Evolutionary conservation across 2,888 invertebrate species (phyloP).

Genomic region (Petrolisthes cinctipes): DNA sequence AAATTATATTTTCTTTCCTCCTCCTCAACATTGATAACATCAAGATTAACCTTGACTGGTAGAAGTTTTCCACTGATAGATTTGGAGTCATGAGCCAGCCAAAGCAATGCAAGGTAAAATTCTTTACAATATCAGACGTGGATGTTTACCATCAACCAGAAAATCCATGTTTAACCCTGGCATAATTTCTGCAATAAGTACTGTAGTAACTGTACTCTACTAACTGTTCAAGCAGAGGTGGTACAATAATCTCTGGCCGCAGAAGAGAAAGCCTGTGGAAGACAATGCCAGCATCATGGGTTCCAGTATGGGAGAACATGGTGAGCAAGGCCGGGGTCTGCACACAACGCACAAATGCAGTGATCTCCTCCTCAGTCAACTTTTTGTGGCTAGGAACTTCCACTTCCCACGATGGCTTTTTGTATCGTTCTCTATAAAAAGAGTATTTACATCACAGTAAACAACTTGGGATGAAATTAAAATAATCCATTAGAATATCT

Average conservation of each 20-base stretch:
- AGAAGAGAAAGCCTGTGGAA: constrained; percentile 83
- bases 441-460: background rate
- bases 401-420: constrained; percentile 78
- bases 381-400: constrained; percentile 78
- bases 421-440: constrained; percentile 77
- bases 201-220: constrained; percentile 66
- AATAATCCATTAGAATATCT: no score
- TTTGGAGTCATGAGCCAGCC: no score
- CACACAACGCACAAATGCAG: constrained; percentile 81
- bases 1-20: no score
- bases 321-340: constrained; percentile 82
- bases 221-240: constrained; percentile 82
- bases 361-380: constrained; percentile 84
- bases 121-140: background rate
- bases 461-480: no score
- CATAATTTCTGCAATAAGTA: background rate
- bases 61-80: no score
- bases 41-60: no score
- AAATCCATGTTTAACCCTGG: background rate
- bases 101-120: background rate
- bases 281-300: constrained; percentile 76
- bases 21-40: no score
- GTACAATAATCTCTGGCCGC: constrained; percentile 85
- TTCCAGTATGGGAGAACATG: constrained; percentile 81
- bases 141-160: background rate